Percentiles rank a stretch among this genome's conserved stretches.
Evolutionary conservation across 1,140 invertebrate genomes (phyloP).

Genomic region (Conus betulinus): DNA sequence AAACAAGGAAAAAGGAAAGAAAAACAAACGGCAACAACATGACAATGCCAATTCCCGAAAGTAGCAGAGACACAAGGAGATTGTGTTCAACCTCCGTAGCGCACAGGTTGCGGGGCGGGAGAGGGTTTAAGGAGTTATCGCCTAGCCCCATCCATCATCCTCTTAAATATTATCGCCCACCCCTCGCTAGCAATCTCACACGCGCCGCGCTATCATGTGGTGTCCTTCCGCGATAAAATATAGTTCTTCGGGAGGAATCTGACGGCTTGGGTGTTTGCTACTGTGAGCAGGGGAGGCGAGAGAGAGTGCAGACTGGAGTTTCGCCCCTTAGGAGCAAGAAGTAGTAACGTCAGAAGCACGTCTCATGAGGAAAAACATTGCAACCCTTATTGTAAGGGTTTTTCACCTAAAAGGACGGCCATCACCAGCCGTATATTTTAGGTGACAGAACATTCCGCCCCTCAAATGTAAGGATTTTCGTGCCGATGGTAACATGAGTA

Average conservation of each 20-base stretch:
- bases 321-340: not conserved
- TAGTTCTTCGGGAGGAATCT: slow-evolving; percentile 19
- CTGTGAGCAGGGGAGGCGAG: not conserved
- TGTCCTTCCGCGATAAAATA: slow-evolving; percentile 33
- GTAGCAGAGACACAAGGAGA: not conserved
- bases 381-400: too few species aligned
- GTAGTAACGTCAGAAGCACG: too few species aligned
- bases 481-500: too few species aligned
- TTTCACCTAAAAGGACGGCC: too few species aligned
- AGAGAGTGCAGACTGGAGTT: not conserved
- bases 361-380: too few species aligned
- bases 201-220: slow-evolving; percentile 28
- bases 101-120: not conserved
- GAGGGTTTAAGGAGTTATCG: not conserved
- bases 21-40: too few species aligned
- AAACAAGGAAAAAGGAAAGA: too few species aligned
- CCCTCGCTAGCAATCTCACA: slow-evolving; percentile 31
- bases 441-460: too few species aligned
- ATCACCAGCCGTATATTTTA: too few species aligned
- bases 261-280: slow-evolving; percentile 14
- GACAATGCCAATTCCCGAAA: not conserved
- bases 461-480: too few species aligned
- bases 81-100: not conserved
- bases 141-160: slow-evolving; percentile 7
- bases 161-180: slow-evolving; percentile 30